Conservation (phyloP, 2,888 invertebrate species). For the Arctia plantaginis region DNA sequence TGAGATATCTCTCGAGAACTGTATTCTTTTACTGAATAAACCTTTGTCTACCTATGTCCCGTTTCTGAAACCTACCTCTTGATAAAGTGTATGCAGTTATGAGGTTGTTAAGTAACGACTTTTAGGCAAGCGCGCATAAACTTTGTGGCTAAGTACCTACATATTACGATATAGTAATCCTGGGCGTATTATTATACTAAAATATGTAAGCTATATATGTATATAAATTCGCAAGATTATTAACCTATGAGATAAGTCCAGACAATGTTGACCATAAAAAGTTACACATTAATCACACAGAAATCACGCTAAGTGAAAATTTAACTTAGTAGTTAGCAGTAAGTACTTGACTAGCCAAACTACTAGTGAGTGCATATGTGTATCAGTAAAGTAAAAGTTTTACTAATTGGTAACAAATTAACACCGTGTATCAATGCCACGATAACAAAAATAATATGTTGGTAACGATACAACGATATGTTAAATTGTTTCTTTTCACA, state of each 20-base stretch:
- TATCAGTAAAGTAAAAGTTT: neutral
- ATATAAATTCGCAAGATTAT: neutral
- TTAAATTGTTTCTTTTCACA: neutral
- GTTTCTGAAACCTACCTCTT: neutral
- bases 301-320: neutral
- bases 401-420: neutral
- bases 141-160: too few species aligned
- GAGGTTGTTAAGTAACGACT: too few species aligned
- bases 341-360: neutral
- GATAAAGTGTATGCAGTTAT: neutral
- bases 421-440: neutral
- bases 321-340: neutral
- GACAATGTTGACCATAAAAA: neutral
- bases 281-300: neutral
- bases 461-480: neutral
- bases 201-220: neutral
- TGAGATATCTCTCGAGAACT: neutral
- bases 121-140: too few species aligned
- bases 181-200: too few species aligned
- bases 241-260: neutral
- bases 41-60: neutral
- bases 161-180: too few species aligned
- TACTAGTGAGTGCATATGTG: neutral
- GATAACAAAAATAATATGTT: neutral
- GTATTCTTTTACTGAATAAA: neutral